phyloP scores from a whole-genome alignment of 2,113 vertebrate species.

The Etia nguti region DNA sequence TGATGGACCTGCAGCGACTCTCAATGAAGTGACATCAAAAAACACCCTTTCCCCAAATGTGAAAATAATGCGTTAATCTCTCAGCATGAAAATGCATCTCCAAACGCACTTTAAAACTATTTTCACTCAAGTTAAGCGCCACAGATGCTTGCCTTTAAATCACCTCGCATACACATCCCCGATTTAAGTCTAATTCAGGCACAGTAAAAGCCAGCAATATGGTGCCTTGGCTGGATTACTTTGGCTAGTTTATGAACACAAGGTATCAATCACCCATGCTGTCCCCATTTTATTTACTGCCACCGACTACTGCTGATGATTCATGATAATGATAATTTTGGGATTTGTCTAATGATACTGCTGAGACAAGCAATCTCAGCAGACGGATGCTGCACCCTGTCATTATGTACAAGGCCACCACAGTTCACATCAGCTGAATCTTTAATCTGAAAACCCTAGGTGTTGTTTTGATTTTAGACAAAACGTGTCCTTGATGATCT shows the following conservation, averaged over 20 bases:
- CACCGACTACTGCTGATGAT: slow-evolving; percentile 21
- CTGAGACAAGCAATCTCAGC: slow-evolving; percentile 51
- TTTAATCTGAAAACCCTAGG: slow-evolving; percentile 54
- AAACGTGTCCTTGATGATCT: slow-evolving; percentile 59
- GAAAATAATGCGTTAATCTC: background rate
- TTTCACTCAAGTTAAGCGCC: background rate
- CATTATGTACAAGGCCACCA: slow-evolving; percentile 42
- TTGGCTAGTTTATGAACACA: slow-evolving; percentile 25
- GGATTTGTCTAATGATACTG: slow-evolving; percentile 57
- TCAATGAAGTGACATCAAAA: background rate
- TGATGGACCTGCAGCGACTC: background rate
- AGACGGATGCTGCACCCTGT: slow-evolving; percentile 25
- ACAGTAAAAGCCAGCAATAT: slow-evolving; percentile 1
- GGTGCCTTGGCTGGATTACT: background rate
- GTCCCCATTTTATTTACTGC: slow-evolving; percentile 20
- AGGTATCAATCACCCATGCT: slow-evolving; percentile 27
- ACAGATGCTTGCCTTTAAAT: slow-evolving; percentile 13
- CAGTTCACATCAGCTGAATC: slow-evolving; percentile 31
- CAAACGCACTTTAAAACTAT: background rate
- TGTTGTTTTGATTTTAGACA: slow-evolving; percentile 59
- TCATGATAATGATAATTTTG: slow-evolving; percentile 47
- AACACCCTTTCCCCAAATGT: background rate
- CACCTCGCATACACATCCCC: background rate
- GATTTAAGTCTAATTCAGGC: background rate
- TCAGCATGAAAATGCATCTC: background rate